Conservation (phyloP, 2,888 invertebrate genomes). For the Leistus spinibarbis region DNA sequence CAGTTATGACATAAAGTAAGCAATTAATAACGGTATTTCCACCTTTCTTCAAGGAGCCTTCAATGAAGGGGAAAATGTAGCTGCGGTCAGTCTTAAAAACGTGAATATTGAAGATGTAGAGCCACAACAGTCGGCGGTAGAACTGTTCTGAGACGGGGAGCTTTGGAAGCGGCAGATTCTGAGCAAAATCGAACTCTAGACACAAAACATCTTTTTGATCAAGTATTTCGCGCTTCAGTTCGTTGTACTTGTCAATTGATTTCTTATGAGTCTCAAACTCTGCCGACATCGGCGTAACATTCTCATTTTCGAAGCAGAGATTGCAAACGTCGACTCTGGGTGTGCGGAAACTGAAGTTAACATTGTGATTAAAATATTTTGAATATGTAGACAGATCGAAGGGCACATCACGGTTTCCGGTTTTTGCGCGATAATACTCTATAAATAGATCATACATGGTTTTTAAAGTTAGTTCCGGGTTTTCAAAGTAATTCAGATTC, state of each 20-base stretch:
- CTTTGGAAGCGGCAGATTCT: slow-evolving; percentile 4
- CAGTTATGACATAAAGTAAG: slow-evolving; percentile 15
- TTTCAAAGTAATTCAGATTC: too few relatives aligned
- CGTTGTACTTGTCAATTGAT: not conserved
- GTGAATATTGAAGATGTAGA: slow-evolving; percentile 38
- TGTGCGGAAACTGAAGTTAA: too few relatives aligned
- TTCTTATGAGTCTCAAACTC: not conserved
- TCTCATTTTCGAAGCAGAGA: not conserved
- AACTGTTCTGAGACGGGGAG: not conserved
- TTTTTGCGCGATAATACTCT: too few relatives aligned
- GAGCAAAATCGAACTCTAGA: not conserved
- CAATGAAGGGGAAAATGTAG: slow-evolving; percentile 38
- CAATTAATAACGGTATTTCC: slow-evolving; percentile 27
- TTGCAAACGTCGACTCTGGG: too few relatives aligned
- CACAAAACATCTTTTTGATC: not conserved
- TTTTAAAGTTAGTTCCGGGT: too few relatives aligned
- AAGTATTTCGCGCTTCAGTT: not conserved
- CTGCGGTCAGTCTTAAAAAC: slow-evolving; percentile 27
- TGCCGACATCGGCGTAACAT: not conserved
- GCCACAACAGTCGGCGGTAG: slow-evolving; percentile 28
- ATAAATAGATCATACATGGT: too few relatives aligned
- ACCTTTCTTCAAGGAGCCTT: slow-evolving; percentile 36
- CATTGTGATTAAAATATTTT: too few relatives aligned
- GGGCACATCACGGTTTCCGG: too few relatives aligned
- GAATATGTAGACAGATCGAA: too few relatives aligned